A percentile compares a stretch with the other conserved stretches of the same genome.
Conservation (phyloP, 2,797 vertebrate species). For the Mormyrus hasselquistii region DNA sequence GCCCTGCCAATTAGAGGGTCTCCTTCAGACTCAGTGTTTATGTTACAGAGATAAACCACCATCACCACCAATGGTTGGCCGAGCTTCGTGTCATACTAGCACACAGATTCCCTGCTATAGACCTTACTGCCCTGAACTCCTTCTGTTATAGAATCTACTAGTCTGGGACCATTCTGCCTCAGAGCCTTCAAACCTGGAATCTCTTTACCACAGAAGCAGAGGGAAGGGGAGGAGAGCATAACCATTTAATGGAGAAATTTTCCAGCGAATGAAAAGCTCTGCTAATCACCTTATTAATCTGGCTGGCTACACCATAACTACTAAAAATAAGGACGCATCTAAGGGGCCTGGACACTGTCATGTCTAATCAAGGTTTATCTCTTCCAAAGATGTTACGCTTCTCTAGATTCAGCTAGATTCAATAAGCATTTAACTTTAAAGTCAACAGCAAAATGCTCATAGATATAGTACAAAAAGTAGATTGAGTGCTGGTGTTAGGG, state of each 20-base stretch:
- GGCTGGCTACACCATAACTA: not conserved
- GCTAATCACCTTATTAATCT: not conserved
- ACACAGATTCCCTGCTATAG: not conserved
- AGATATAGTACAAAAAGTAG: not conserved
- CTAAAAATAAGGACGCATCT: not conserved
- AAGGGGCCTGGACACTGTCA: not conserved
- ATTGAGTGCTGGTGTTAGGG: not conserved
- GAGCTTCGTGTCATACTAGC: not conserved
- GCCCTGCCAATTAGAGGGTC: not conserved
- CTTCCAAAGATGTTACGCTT: not conserved
- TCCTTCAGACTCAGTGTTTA: not conserved
- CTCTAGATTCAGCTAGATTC: not conserved
- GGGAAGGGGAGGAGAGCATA: not conserved
- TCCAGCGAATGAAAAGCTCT: not conserved
- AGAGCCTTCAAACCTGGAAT: not conserved
- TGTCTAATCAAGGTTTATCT: not conserved
- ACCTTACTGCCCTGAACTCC: not conserved
- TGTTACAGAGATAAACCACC: constrained; percentile 5
- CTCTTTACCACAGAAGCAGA: not conserved
- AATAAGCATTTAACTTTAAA: not conserved
- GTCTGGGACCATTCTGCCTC: not conserved
- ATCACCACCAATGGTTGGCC: not conserved
- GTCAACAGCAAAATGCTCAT: not conserved
- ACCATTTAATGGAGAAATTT: not conserved
- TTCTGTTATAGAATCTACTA: not conserved